Percentiles rank a stretch among this genome's conserved stretches.
Conservation (phyloP, 2,888 invertebrate species). For the Enchytraeus crypticus region DNA sequence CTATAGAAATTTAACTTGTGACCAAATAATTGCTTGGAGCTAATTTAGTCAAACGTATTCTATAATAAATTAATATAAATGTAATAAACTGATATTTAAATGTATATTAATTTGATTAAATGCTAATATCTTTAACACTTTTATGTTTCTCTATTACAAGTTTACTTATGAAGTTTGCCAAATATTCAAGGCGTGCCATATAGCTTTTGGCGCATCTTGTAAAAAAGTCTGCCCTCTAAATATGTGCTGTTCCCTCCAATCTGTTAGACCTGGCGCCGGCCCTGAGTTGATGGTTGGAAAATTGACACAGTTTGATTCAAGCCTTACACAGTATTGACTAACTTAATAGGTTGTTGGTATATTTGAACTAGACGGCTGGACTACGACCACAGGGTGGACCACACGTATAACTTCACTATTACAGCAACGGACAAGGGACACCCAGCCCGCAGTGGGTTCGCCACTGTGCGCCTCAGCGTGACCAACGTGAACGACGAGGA, state of each 20-base stretch:
- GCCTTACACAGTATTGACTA: not conserved
- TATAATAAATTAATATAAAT: too few relatives aligned
- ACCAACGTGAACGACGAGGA: constrained; percentile 96
- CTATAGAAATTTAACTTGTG: too few relatives aligned
- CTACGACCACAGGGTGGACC: constrained; percentile 39
- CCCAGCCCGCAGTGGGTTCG: constrained; percentile 81
- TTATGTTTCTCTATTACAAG: too few relatives aligned
- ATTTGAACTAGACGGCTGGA: constrained; percentile 37
- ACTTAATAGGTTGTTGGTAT: not conserved
- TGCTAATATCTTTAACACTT: too few relatives aligned
- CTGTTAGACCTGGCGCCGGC: not conserved
- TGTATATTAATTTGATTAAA: too few relatives aligned
- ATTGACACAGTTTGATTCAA: not conserved
- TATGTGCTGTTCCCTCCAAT: not conserved
- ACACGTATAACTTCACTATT: constrained; percentile 68
- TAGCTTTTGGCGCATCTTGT: too few relatives aligned
- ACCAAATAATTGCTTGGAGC: too few relatives aligned
- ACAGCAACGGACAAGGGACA: constrained; percentile 91
- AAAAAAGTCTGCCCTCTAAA: too few relatives aligned
- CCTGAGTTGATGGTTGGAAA: not conserved
- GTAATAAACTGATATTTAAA: too few relatives aligned
- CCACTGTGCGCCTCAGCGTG: constrained; percentile 86
- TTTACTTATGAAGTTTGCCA: too few relatives aligned
- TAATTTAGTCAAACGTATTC: too few relatives aligned
- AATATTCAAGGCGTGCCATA: too few relatives aligned